Evolutionary conservation across 2,113 vertebrate genomes (phyloP).

Genomic region (Balaeniceps rex): DNA sequence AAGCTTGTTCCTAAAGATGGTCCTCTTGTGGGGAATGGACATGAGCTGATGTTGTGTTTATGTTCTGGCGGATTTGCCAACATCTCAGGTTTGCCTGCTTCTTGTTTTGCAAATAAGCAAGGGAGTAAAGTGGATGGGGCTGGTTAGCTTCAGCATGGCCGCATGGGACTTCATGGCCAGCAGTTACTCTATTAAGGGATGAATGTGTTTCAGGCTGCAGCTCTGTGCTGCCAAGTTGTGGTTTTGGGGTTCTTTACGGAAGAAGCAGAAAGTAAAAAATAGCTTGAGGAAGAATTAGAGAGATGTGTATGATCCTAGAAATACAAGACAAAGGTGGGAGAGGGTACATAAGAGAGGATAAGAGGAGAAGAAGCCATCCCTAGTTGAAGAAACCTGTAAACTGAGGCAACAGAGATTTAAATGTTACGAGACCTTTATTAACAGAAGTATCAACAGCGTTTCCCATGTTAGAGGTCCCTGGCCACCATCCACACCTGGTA

Average conservation of each 20-base stretch:
- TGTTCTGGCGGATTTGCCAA: background rate
- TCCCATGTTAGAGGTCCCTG: background rate
- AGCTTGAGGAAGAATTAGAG: background rate
- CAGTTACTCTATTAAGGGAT: background rate
- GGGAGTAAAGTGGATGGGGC: background rate
- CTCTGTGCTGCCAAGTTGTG: background rate
- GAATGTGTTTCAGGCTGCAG: background rate
- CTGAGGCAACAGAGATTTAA: background rate
- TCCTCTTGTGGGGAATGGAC: background rate
- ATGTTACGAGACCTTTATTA: background rate
- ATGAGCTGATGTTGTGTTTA: background rate
- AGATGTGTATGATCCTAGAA: background rate
- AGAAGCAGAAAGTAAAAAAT: background rate
- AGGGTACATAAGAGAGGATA: background rate
- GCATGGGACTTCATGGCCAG: background rate
- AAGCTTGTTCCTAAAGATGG: background rate
- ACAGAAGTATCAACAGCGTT: background rate
- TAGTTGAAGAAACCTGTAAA: background rate
- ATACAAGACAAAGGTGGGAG: background rate
- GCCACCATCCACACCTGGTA: background rate
- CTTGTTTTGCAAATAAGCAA: background rate
- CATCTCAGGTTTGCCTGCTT: background rate
- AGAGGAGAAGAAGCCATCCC: background rate
- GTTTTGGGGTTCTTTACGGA: background rate
- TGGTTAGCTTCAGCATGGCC: background rate